These are phyloP conservation scores for Eilema sororculum DNA, from an alignment of 2,888 invertebrate species.

Conservation along the genomic window DNA sequence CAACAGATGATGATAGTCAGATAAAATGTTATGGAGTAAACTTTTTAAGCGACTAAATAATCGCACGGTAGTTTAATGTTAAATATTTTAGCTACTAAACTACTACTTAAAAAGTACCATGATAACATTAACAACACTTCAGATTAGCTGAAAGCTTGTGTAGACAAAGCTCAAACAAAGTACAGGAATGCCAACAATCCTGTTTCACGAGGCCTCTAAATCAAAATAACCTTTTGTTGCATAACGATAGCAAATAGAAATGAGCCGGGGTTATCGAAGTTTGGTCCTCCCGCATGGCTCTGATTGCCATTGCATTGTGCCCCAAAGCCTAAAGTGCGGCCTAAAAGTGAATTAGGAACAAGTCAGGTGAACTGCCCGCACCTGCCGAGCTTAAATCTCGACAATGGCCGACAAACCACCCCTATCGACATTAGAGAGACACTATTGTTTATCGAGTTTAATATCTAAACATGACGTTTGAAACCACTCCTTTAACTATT, in stretches of 20 bases:
- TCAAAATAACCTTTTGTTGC: conserved; percentile 43
- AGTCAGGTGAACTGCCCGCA: conserved; percentile 58
- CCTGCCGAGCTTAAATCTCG: conserved; percentile 48
- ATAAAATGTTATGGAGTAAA: too few relatives aligned
- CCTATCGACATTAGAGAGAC: conserved; percentile 36
- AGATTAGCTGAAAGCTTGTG: background rate
- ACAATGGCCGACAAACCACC: conserved; percentile 40
- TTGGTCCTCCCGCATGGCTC: conserved; percentile 51
- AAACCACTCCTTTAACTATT: background rate
- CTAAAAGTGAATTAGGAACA: conserved; percentile 69
- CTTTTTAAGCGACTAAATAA: too few relatives aligned
- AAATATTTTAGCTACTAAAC: too few relatives aligned
- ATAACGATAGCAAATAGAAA: conserved; percentile 45
- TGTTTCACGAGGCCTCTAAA: conserved; percentile 20
- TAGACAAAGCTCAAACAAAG: background rate
- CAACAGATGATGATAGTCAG: too few relatives aligned
- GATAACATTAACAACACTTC: background rate
- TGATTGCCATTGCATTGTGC: conserved; percentile 52
- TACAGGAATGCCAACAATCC: conserved; percentile 11
- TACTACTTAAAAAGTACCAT: background rate
- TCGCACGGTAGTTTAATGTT: too few relatives aligned
- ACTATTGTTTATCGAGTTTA: conserved; percentile 36
- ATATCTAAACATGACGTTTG: background rate
- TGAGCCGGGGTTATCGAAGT: conserved; percentile 50
- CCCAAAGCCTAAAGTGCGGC: conserved; percentile 48